Base-by-base conservation (phyloP, 2,888 invertebrate genomes). In the Temnothorax ravouxi region DNA sequence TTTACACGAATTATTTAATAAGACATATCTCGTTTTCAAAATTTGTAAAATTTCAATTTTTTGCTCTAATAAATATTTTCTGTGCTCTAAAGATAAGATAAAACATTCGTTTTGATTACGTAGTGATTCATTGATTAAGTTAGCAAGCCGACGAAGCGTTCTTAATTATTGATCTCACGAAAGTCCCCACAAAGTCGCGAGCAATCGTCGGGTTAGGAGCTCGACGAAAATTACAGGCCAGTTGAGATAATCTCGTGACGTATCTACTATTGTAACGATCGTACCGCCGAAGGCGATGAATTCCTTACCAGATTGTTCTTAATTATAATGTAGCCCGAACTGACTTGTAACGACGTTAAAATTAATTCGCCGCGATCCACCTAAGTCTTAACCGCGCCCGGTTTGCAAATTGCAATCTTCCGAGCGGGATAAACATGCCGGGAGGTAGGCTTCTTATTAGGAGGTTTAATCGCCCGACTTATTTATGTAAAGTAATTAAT, bases 401-500 rank as follows among this genome's bases (percentile, higher is more conserved):
- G 87, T 82, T 89, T 80, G 86, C 86, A 88, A 89, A 89, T 89
- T 88, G 90, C 90, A 89, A 88, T 89, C 88, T 87, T 88, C 86
- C 84, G 59, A 69, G 83, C 75, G 84, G 66, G 77, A 87, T 84
- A 89, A 89, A 89, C 89, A 89, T 84, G 88, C 84, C 87, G 82
- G 83, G 81, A 83, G 82, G 86, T 85, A 85, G 56, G 76, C 86
- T 88, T 72, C 88, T 87, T 82, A 84, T 76, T 64, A 64, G 52
- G 38, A 84, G 77, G 83, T 83, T 88, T 88, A 89, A 89, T 88
- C 90, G 90, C 75, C 61, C 64, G 81, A 86, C 86, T 88, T 89
- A 89, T 89, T 89, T 89, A 90, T 87, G 84, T 86, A 74, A 75
- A 67, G 86, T 89, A 89, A 89, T 89, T 89, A 89, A 89, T 90